These are phyloP conservation scores for Clarias magur DNA, from an alignment of 2,113 vertebrate genomes.

Conservation along the genomic window DNA sequence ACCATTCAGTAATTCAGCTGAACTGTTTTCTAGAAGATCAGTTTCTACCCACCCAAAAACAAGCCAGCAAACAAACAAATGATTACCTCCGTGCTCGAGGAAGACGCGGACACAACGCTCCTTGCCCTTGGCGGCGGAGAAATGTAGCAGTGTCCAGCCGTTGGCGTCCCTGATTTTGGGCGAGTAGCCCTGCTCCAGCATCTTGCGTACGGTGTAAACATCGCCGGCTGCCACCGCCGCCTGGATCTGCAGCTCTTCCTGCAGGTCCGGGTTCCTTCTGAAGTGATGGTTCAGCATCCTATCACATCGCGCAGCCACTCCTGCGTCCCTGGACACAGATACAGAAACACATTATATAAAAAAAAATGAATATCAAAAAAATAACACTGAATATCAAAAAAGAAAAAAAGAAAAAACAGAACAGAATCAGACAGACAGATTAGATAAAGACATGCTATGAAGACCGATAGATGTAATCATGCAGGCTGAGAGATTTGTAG, in stretches of 20 bases:
- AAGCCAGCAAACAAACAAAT: not conserved
- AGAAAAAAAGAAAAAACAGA: not conserved
- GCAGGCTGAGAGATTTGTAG: not conserved
- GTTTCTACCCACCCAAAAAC: not conserved
- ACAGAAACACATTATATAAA: not conserved
- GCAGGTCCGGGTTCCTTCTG: constrained; percentile 93
- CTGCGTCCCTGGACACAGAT: constrained; percentile 41
- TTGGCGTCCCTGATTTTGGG: constrained; percentile 95
- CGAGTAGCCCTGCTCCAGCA: constrained; percentile 96
- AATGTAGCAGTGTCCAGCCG: constrained; percentile 97
- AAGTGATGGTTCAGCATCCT: constrained; percentile 99
- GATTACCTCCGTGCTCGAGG: constrained; percentile 95
- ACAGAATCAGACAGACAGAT: not conserved
- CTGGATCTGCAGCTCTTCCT: constrained; percentile 98
- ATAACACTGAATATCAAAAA: not conserved
- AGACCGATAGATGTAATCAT: not conserved
- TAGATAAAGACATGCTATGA: not conserved
- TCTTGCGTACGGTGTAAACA: constrained; percentile 93
- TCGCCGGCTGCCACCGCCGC: constrained; percentile 94
- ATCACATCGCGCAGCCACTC: constrained; percentile 79
- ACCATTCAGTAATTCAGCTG: not conserved
- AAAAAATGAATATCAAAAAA: not conserved
- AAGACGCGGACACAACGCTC: constrained; percentile 96
- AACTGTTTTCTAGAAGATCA: not conserved
- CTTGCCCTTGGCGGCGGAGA: constrained; percentile 95